Percentiles rank a stretch among this genome's conserved stretches.
These are phyloP conservation scores for Nomada ruficornis DNA, from an alignment of 2,888 invertebrate species.

Conservation along the genomic window DNA sequence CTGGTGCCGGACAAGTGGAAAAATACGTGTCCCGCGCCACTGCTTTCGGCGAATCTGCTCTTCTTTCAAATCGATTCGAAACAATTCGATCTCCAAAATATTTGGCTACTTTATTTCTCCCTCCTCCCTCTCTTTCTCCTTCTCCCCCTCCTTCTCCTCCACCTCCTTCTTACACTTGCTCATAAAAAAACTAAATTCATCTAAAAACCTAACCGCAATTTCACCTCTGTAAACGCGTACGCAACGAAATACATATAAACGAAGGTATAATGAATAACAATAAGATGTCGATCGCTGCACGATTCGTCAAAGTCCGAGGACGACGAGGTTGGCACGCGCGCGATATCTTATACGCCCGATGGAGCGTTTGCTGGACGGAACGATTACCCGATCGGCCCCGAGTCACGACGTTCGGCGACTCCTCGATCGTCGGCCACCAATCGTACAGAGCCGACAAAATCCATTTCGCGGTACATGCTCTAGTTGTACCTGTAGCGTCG, in stretches of 20 bases:
- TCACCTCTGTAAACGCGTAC: conserved; percentile 54
- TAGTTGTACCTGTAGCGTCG: background rate
- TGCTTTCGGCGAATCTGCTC: no score
- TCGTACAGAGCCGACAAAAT: background rate
- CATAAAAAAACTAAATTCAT: conserved; percentile 76
- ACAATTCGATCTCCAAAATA: conserved; percentile 26
- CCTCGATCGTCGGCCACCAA: background rate
- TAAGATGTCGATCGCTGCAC: conserved; percentile 17
- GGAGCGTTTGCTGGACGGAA: conserved; percentile 39
- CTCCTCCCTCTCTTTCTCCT: background rate
- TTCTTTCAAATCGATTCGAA: conserved; percentile 11
- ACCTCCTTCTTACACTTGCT: conserved; percentile 23
- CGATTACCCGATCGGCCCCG: background rate
- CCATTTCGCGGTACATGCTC: background rate
- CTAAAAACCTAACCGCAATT: conserved; percentile 60
- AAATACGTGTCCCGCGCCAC: background rate
- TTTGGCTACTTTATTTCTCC: conserved; percentile 35
- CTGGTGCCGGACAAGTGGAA: background rate
- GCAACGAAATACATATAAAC: conserved; percentile 69
- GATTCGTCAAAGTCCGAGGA: background rate
- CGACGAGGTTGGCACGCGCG: background rate
- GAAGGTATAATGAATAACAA: conserved; percentile 68
- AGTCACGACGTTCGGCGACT: background rate
- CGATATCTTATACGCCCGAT: background rate
- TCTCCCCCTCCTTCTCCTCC: background rate